Evolutionary conservation across 2,797 vertebrate genomes (phyloP), one percentile per base, ranked within the genome.

Genomic region (Pempheris klunzingeri): DNA sequence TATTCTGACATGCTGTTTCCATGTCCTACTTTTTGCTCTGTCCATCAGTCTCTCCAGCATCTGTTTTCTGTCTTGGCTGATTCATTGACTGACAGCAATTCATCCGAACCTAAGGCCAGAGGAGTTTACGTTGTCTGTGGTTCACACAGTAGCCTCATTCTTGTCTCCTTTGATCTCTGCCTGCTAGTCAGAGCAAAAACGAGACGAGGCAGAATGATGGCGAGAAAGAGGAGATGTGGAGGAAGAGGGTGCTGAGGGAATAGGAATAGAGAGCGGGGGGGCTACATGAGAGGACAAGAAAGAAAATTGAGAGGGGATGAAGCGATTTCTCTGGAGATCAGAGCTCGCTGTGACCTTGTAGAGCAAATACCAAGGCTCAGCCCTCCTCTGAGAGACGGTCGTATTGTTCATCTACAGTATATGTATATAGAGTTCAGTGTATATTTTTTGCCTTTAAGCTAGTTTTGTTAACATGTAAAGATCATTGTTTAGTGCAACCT

Each of bases 51-150:
- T 71, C 32, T 38, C 34, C 39, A 13, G 47, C 83, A 88, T 83
- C 88, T 86, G 82, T 73, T 81, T 82, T 83, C 71, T 77, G 77
- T 90, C 80, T 70, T 10, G 64, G 18, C 67, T 71, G 82, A 89
- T 86, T 85, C 77, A 83, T 60, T 76, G 77, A 82, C 63, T 62
- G 82, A 80, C 74, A 38, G 41, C 6, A 22, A 28, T 52, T 82
- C 73, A 65, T 70, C 61, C 67, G 55, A 77, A 83, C 55, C 36
- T 79, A 63, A 28, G 67, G 60, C 67, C 73, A 52, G 28, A 34
- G 62, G n/a, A 77, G 38, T 68, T 81, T 73, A 74, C 70, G 58
- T 36, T 46, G 76, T 78, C 73, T 72, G 67, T 53, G 55, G 49
- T 66, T 81, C 47, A 34, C 74, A 80, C 79, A 65, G 82, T 54